Base-by-base conservation (phyloP, 2,113 vertebrate species). In the Rousettus leschenaultii region DNA sequence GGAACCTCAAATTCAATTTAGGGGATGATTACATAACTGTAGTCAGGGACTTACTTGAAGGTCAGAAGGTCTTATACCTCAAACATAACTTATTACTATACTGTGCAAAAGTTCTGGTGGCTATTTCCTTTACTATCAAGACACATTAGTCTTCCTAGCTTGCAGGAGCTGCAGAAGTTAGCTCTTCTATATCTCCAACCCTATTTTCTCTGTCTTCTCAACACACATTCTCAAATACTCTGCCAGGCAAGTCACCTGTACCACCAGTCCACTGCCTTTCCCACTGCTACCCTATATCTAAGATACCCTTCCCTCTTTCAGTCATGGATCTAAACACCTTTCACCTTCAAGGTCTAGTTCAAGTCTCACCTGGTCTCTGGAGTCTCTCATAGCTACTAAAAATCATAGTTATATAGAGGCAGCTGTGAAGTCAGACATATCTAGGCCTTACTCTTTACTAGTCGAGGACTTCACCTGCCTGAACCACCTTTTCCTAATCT, bases 241-340 rank as follows among this genome's bases (percentile, higher is more conserved):
- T 21, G 9, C 5, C 16, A 66, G 12, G 7, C 48, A 55, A 48
- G 35, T n/a, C 7, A 45, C 66, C 66, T 48, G 33, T 43, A 9
- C 28, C 38, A 16, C 6, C 9, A 11, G 5, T 33, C 2, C 8
- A 3, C 5, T 24, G 5, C 43, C 65, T 70, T 74, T 35, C n/a
- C 65, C 4, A 0, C 2, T 3, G 6, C 8, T 18, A 7, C 13
- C 35, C 30, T 7, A 1, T 26, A 14, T 30, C 21, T 28, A n/a
- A 57, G 59, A 38, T 19, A 7, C 18, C 43, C 10, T 66, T 48
- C 43, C 45, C 51, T 57, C 35, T 12, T 55, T 48, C n/a, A 71
- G 19, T 13, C 18, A 18, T 83, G 53, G 38, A 24, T 63, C n/a
- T 51, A 21, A 43, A 33, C 13, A 38, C 26, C 9, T 74, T 26